phyloP scores from a whole-genome alignment of 2,888 invertebrate genomes.

The Erannis defoliaria region DNA sequence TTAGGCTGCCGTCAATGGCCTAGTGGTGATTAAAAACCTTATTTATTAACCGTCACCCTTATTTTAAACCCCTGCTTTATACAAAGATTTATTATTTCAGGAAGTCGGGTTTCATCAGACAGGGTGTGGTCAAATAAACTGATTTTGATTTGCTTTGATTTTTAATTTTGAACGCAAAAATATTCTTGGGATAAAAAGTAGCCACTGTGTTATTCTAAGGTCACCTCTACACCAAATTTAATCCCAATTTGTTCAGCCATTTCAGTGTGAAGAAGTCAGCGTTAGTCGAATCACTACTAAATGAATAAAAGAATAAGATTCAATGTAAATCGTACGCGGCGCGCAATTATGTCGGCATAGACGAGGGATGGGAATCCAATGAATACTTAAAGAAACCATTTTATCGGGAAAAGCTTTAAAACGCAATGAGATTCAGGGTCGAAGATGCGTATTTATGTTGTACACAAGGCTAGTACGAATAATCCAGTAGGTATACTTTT shows the following conservation, averaged over 20 bases:
- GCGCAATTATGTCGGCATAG: constrained; percentile 42
- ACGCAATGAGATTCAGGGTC: constrained; percentile 1
- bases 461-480: too few species aligned
- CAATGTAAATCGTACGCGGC: constrained; percentile 42
- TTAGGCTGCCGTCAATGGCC: constrained; percentile 36
- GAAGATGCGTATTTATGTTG: too few species aligned
- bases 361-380: constrained; percentile 37
- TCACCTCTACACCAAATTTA: too few species aligned
- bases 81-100: not conserved
- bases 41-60: constrained; percentile 11
- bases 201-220: too few species aligned
- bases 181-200: too few species aligned
- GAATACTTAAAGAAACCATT: constrained; percentile 46
- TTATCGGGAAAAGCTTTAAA: constrained; percentile 42
- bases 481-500: too few species aligned
- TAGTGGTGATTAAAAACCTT: constrained; percentile 24
- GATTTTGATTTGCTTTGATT: too few species aligned
- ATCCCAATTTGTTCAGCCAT: too few species aligned
- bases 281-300: not conserved
- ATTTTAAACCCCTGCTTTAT: not conserved
- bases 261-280: too few species aligned
- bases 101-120: not conserved
- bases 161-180: too few species aligned
- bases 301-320: constrained; percentile 33
- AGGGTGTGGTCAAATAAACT: too few species aligned